Base-by-base conservation (phyloP, 2,888 invertebrate species). In the Perizoma affinitatum region DNA sequence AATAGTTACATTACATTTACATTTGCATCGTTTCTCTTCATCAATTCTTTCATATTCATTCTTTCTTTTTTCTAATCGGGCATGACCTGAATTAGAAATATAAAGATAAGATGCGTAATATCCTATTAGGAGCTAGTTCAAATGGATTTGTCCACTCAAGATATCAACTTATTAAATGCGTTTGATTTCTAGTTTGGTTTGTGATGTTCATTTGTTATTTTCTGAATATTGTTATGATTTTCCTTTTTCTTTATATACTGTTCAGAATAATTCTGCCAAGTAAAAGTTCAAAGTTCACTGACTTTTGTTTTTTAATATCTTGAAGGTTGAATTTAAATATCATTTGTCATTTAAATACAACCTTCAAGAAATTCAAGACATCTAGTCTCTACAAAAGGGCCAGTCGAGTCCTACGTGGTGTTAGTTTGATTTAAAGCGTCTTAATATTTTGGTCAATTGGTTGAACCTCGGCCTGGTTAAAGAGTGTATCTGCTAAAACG, bases 21-120 rank as follows among this genome's bases (percentile, higher is more conserved):
- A n/a, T n/a, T n/a, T n/a, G n/a, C n/a, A n/a, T n/a, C n/a, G n/a
- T n/a, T n/a, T n/a, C n/a, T n/a, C n/a, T n/a, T n/a, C n/a, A n/a
- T n/a, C n/a, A n/a, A 22, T 22, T 22, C 22, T 1, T 22, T 22
- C 22, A n/a, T n/a, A n/a, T n/a, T 22, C 3, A 22, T 22, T 22
- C 3, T 22, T 33, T n/a, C 38, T 52, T 10, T 43, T n/a, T 35
- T 42, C 42, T 56, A 52, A 47, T 48, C 53, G 42, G 40, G 51
- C 58, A 40, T 64, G 64, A 64, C 66, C 66, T 53, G 49, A 57
- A 63, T 66, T 50, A 64, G 53, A 61, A 61, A 66, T 68, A 56
- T 51, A 55, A 35, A 55, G 60, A 55, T 58, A 52, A 50, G 50
- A 60, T n/a, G 11, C 47, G 44, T 41, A 59, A 51, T 46, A 45